Conservation (phyloP, 2,888 invertebrate species). For the Anagyrus pseudococci region DNA sequence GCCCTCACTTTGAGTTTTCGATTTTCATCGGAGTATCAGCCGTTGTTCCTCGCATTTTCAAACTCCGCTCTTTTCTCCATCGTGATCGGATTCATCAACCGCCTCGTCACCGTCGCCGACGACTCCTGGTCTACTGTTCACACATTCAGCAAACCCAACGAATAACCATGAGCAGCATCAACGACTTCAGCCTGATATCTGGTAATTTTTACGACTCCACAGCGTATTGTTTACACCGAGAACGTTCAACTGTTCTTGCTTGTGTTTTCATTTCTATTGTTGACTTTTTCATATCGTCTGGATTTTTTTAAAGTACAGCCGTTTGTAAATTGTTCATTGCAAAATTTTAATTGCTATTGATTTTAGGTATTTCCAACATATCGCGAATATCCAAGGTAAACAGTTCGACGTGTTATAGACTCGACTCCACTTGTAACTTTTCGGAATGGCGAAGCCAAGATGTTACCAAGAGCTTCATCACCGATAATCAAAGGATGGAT, state of each 20-base stretch:
- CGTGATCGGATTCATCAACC: too few species aligned
- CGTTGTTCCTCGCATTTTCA: too few species aligned
- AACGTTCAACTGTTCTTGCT: neutral
- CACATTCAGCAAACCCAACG: too few species aligned
- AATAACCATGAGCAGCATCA: conserved; percentile 28
- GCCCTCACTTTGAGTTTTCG: too few species aligned
- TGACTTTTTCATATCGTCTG: neutral
- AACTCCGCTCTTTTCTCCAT: too few species aligned
- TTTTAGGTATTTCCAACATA: conserved; percentile 49
- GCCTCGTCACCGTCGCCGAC: too few species aligned
- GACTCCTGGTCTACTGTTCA: too few species aligned
- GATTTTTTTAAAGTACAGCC: neutral
- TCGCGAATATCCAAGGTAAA: conserved; percentile 49
- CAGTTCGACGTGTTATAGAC: conserved; percentile 41
- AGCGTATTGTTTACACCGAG: too few species aligned
- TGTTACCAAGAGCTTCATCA: conserved; percentile 28
- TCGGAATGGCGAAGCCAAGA: conserved; percentile 40
- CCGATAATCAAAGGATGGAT: conserved; percentile 31
- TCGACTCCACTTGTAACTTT: conserved; percentile 42
- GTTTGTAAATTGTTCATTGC: neutral
- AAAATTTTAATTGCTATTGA: conserved; percentile 1
- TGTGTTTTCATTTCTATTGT: neutral
- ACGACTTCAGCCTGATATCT: conserved; percentile 48
- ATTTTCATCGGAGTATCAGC: too few species aligned
- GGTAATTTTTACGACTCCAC: conserved; percentile 40